Evolutionary conservation across 2,888 invertebrate species (phyloP).

Genomic region (Polydrusus pterygomalis): DNA sequence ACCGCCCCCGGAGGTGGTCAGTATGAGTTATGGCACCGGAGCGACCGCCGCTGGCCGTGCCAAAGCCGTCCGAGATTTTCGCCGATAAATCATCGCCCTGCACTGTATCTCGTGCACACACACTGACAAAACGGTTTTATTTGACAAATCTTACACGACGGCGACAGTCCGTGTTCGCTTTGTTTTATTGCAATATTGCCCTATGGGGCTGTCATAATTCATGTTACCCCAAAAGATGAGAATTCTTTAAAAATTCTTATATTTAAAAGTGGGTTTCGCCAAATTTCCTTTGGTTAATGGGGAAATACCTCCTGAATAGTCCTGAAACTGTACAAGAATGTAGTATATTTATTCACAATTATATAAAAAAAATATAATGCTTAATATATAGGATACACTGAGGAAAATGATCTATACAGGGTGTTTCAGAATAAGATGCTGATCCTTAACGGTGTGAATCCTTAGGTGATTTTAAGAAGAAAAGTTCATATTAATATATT

Average conservation of each 20-base stretch:
- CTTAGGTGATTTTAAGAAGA: too few species aligned
- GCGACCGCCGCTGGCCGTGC: conserved; percentile 60
- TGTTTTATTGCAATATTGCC: conserved; percentile 52
- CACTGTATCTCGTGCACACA: conserved; percentile 54
- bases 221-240: conserved; percentile 20
- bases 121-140: conserved; percentile 62
- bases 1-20: conserved; percentile 56
- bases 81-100: conserved; percentile 61
- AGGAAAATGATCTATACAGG: too few species aligned
- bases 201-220: conserved; percentile 35
- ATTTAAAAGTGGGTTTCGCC: background rate
- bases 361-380: too few species aligned
- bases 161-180: conserved; percentile 54
- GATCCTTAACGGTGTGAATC: too few species aligned
- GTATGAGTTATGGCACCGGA: conserved; percentile 59
- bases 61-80: conserved; percentile 60
- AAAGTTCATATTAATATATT: too few species aligned
- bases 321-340: too few species aligned
- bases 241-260: conserved; percentile 28
- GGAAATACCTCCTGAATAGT: too few species aligned
- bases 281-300: too few species aligned
- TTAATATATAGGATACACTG: too few species aligned
- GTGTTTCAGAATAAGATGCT: too few species aligned
- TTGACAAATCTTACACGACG: conserved; percentile 62
- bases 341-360: too few species aligned